Conservation (phyloP, 2,888 invertebrate species). For the Nomada ferruginata region DNA sequence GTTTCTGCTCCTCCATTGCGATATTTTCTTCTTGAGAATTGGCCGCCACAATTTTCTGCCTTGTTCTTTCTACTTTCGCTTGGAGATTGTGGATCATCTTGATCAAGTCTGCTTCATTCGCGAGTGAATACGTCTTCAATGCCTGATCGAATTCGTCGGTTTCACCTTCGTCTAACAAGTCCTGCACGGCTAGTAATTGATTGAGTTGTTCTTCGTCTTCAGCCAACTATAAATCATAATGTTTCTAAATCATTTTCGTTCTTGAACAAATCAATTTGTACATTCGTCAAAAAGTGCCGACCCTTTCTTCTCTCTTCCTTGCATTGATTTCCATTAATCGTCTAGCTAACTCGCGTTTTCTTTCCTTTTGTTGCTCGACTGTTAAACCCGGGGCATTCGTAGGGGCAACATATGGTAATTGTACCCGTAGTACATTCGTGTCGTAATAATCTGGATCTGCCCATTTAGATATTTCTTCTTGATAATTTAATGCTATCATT, state of each 20-base stretch:
- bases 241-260: not conserved
- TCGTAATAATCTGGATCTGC: constrained; percentile 92
- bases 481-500: constrained; percentile 91
- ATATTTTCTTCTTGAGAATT: constrained; percentile 88
- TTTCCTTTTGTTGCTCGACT: constrained; percentile 93
- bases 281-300: constrained; percentile 68
- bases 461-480: constrained; percentile 92
- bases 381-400: constrained; percentile 88
- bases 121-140: constrained; percentile 90
- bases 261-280: not conserved
- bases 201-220: constrained; percentile 95
- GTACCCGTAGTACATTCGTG: constrained; percentile 92
- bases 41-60: constrained; percentile 90
- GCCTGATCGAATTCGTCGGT: constrained; percentile 90
- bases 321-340: constrained; percentile 95
- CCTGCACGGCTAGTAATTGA: constrained; percentile 91
- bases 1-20: constrained; percentile 85
- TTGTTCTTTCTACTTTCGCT: constrained; percentile 90
- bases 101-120: constrained; percentile 91
- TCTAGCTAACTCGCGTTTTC: constrained; percentile 93
- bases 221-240: constrained; percentile 86
- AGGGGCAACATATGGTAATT: constrained; percentile 92
- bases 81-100: constrained; percentile 90
- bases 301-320: constrained; percentile 93
- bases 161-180: constrained; percentile 90